Percentiles rank a stretch among this genome's conserved stretches.
Conservation (phyloP, 2,113 vertebrate species). For the Eupsittula cactorum region DNA sequence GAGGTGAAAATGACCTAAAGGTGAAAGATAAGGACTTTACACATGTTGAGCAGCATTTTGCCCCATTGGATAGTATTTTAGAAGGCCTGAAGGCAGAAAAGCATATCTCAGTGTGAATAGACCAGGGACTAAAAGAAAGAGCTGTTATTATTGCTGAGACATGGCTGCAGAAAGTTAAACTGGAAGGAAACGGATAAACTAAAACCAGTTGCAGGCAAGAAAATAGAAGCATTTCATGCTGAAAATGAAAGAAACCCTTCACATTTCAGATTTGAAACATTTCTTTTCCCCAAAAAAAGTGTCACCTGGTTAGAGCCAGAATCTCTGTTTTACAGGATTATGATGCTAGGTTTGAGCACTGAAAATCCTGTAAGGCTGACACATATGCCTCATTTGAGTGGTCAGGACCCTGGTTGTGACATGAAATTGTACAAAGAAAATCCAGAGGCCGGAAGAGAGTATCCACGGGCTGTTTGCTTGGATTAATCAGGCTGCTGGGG, state of each 20-base stretch:
- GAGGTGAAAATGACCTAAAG: not conserved
- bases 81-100: constrained; percentile 14
- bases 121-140: not conserved
- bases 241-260: not conserved
- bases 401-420: not conserved
- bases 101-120: not conserved
- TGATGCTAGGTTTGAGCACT: not conserved
- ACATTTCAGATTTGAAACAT: not conserved
- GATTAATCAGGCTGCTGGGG: not conserved
- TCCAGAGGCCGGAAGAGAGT: not conserved
- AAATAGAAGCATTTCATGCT: not conserved
- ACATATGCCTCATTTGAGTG: not conserved
- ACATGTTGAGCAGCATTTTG: not conserved
- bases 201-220: not conserved
- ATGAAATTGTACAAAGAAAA: not conserved
- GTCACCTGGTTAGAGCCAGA: not conserved
- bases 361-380: not conserved
- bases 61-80: not conserved
- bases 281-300: not conserved
- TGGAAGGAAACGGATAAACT: not conserved
- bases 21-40: constrained; percentile 28
- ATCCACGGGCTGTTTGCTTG: not conserved
- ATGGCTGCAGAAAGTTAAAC: not conserved
- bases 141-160: not conserved
- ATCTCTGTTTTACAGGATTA: not conserved